Conservation (phyloP, 2,797 vertebrate genomes). For the Pantherophis alleghaniensis region DNA sequence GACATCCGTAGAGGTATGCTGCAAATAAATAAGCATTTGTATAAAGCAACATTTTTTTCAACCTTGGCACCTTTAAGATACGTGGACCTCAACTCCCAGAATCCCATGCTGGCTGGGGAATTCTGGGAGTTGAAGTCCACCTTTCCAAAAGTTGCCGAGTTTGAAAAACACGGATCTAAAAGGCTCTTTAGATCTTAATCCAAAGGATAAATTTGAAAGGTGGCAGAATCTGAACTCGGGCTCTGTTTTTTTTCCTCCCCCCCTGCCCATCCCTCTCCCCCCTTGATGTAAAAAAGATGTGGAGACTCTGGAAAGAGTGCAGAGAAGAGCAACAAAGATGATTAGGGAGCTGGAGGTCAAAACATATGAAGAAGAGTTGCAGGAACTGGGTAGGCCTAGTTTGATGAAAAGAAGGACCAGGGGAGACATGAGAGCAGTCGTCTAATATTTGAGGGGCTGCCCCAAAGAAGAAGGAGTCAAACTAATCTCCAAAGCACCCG, state of each 20-base stretch:
- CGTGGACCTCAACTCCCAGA: background rate
- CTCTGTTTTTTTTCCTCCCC: background rate
- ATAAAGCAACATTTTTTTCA: background rate
- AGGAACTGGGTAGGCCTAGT: no score
- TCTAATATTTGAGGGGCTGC: no score
- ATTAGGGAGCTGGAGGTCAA: no score
- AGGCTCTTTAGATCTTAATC: background rate
- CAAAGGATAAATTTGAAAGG: background rate
- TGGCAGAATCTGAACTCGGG: background rate
- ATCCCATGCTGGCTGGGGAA: background rate
- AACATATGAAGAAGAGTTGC: rapidly evolving
- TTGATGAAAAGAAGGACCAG: no score
- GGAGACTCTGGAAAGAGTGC: no score
- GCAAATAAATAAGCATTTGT: background rate
- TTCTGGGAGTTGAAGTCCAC: background rate
- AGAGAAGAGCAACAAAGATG: no score
- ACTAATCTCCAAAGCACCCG: no score
- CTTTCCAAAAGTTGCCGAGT: background rate
- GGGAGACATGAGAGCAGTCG: no score
- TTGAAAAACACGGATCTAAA: background rate
- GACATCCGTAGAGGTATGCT: background rate
- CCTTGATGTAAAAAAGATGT: no score
- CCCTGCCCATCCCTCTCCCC: rapidly evolving
- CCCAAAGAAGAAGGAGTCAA: no score
- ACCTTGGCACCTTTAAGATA: background rate